Evolutionary conservation across 2,888 invertebrate genomes (phyloP).

Genomic region (Gonocerus acuteangulatus): DNA sequence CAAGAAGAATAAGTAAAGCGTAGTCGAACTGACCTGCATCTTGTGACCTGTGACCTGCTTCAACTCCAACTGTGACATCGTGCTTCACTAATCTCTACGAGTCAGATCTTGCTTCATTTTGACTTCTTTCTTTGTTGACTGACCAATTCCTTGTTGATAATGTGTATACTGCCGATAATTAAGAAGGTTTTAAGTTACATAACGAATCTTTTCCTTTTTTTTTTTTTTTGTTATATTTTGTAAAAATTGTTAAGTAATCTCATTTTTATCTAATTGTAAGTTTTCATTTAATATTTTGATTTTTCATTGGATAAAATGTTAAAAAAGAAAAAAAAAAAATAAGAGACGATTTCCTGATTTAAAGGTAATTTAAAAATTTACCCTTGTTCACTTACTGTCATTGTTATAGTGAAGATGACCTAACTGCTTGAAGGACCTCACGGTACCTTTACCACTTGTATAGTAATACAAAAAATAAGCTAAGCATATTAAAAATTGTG

Average conservation of each 20-base stretch:
- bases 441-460: too few relatives aligned
- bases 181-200: conserved; percentile 3
- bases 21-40: not conserved
- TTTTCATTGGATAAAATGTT: conserved; percentile 12
- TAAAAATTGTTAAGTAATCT: conserved; percentile 22
- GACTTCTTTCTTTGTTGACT: conserved; percentile 11
- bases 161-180: conserved; percentile 13
- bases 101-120: conserved; percentile 9
- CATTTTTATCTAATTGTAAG: conserved; percentile 12
- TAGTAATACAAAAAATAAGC: too few relatives aligned
- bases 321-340: conserved; percentile 5
- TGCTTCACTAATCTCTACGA: not conserved
- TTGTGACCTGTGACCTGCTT: not conserved
- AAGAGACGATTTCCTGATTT: too few relatives aligned
- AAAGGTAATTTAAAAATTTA: too few relatives aligned
- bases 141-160: conserved; percentile 11
- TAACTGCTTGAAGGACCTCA: too few relatives aligned
- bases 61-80: conserved; percentile 5
- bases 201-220: not conserved
- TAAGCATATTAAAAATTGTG: too few relatives aligned
- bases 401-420: too few relatives aligned
- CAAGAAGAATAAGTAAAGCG: conserved; percentile 29
- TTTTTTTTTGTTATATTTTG: conserved; percentile 15
- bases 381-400: too few relatives aligned
- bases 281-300: conserved; percentile 7